Percentiles rank a stretch among this genome's conserved stretches.
Evolutionary conservation across 2,113 vertebrate species (phyloP).

Genomic region (Indicator maculatus): DNA sequence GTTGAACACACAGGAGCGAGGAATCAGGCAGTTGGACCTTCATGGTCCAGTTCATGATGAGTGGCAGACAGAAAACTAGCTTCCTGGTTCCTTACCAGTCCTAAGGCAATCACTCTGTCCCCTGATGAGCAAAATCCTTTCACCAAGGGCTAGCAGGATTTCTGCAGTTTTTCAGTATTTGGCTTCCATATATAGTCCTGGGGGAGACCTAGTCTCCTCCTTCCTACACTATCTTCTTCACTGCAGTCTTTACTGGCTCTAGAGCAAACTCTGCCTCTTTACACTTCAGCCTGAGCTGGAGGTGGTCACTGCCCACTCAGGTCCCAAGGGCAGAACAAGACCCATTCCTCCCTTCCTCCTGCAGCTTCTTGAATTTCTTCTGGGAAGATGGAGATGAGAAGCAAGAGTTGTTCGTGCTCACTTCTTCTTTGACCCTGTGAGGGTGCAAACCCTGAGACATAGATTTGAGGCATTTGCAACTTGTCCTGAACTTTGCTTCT

Average conservation of each 20-base stretch:
- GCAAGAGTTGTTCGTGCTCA: neutral
- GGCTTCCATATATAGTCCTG: neutral
- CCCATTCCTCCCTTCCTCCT: neutral
- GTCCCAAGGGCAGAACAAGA: fast-evolving
- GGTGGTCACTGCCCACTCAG: neutral
- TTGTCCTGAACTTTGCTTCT: neutral
- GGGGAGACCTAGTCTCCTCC: neutral
- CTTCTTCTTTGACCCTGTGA: neutral
- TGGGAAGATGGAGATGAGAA: neutral
- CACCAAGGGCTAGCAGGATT: neutral
- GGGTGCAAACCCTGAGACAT: fast-evolving
- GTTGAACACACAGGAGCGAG: fast-evolving
- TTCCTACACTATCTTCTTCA: neutral
- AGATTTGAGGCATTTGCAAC: neutral
- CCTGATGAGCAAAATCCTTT: neutral
- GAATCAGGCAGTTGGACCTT: neutral
- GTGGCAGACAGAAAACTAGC: neutral
- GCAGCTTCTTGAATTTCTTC: neutral
- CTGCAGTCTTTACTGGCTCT: neutral
- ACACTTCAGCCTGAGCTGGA: neutral
- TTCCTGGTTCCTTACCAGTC: neutral
- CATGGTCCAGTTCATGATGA: neutral
- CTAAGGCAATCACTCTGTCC: neutral
- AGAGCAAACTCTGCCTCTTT: neutral
- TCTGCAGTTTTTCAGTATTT: neutral